phyloP scores from a whole-genome alignment of 2,113 vertebrate genomes.

The Manacus vitellinus region DNA sequence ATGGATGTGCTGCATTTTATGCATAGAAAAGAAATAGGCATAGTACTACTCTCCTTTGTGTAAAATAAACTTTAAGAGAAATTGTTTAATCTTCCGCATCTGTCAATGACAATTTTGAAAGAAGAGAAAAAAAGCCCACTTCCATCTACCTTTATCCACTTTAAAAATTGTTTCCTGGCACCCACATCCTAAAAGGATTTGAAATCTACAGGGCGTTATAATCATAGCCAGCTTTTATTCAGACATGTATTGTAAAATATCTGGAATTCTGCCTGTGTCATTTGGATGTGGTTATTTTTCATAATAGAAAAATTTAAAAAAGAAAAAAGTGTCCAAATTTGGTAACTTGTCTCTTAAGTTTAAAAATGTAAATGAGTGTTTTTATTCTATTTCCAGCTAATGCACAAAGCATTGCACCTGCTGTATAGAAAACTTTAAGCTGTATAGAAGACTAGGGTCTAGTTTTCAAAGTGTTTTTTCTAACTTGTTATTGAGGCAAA shows the following conservation, averaged over 20 bases:
- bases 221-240: not conserved
- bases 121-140: accelerated
- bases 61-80: not conserved
- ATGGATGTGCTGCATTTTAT: not conserved
- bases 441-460: not conserved
- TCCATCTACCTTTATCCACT: not conserved
- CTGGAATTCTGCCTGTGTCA: not conserved
- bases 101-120: not conserved
- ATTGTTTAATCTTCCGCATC: not conserved
- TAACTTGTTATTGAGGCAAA: not conserved
- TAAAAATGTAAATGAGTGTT: not conserved
- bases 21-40: not conserved
- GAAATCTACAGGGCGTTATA: not conserved
- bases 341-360: not conserved
- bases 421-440: not conserved
- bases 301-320: not conserved
- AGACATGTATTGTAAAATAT: not conserved
- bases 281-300: not conserved
- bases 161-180: not conserved
- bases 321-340: not conserved
- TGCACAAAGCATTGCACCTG: not conserved
- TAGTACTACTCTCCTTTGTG: not conserved
- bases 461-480: not conserved
- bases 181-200: not conserved
- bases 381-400: not conserved